Conservation (phyloP, 1,140 invertebrate species). For the Drosophila fuyamai region DNA sequence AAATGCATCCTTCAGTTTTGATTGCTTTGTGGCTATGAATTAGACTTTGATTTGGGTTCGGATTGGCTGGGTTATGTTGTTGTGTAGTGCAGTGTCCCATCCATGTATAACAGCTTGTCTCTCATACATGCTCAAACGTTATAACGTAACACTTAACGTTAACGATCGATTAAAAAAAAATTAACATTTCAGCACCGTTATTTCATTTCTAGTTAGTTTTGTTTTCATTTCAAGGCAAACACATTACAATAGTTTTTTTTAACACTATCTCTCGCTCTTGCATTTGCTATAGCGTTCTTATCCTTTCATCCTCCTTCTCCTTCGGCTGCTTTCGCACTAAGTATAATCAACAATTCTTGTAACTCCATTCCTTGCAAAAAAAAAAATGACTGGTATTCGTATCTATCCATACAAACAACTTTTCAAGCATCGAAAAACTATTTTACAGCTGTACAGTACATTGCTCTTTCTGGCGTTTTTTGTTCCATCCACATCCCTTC, state of each 20-base stretch:
- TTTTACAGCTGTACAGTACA: conserved; percentile 69
- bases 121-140: conserved; percentile 52
- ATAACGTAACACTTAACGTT: conserved; percentile 65
- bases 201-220: conserved; percentile 60
- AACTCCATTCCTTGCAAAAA: conserved; percentile 32
- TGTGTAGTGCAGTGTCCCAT: conserved; percentile 36
- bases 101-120: conserved; percentile 68
- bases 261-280: conserved; percentile 35
- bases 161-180: conserved; percentile 73
- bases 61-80: conserved; percentile 23
- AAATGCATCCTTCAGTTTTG: conserved; percentile 29
- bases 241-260: conserved; percentile 66
- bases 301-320: conserved; percentile 9
- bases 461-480: conserved; percentile 45
- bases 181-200: conserved; percentile 84
- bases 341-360: conserved; percentile 57
- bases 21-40: conserved; percentile 11
- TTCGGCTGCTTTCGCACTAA: conserved; percentile 24
- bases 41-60: conserved; percentile 30
- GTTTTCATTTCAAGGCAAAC: conserved; percentile 82
- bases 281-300: conserved; percentile 16
- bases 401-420: conserved; percentile 31
- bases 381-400: conserved; percentile 24
- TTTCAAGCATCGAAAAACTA: conserved; percentile 53
- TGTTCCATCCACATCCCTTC: conserved; percentile 12